These are phyloP conservation scores for Microtus montanus DNA, from an alignment of 2,113 vertebrate genomes.

Conservation along the genomic window DNA sequence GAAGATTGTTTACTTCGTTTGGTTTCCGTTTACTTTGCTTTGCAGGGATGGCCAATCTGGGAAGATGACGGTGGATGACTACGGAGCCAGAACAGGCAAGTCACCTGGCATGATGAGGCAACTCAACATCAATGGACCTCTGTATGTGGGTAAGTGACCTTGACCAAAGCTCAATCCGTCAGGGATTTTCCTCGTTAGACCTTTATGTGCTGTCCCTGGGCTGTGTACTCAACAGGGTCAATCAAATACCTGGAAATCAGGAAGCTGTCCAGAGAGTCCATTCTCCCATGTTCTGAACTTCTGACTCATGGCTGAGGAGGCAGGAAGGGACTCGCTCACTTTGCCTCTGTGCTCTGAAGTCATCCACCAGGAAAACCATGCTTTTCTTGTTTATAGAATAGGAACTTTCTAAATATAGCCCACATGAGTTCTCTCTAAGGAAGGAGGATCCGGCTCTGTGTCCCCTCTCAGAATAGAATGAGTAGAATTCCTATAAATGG, in stretches of 20 bases:
- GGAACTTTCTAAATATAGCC: slow-evolving; percentile 68
- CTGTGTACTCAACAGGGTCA: background rate
- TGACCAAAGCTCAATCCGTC: accelerated
- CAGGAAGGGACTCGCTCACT: slow-evolving; percentile 57
- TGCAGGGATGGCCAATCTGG: slow-evolving; percentile 94
- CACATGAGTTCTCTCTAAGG: slow-evolving; percentile 17
- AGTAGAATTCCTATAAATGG: slow-evolving; percentile 43
- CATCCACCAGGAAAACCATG: slow-evolving; percentile 47
- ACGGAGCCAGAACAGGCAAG: slow-evolving; percentile 92
- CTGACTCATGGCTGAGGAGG: slow-evolving; percentile 40
- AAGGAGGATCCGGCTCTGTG: background rate
- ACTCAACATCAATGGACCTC: slow-evolving; percentile 93
- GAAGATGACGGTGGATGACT: slow-evolving; percentile 96
- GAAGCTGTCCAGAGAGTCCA: slow-evolving; percentile 14
- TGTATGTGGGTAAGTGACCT: slow-evolving; percentile 92
- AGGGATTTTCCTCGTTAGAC: background rate
- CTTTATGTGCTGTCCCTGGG: background rate
- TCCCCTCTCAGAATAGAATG: slow-evolving; percentile 22
- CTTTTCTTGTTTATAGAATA: slow-evolving; percentile 67
- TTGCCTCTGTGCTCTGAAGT: slow-evolving; percentile 37
- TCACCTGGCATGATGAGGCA: slow-evolving; percentile 97
- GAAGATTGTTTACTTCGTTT: background rate
- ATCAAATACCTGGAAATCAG: slow-evolving; percentile 59
- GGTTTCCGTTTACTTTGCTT: slow-evolving; percentile 6
- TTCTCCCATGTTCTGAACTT: slow-evolving; percentile 55